Conservation (phyloP, 2,797 vertebrate genomes). For the Silurus aristotelis region DNA sequence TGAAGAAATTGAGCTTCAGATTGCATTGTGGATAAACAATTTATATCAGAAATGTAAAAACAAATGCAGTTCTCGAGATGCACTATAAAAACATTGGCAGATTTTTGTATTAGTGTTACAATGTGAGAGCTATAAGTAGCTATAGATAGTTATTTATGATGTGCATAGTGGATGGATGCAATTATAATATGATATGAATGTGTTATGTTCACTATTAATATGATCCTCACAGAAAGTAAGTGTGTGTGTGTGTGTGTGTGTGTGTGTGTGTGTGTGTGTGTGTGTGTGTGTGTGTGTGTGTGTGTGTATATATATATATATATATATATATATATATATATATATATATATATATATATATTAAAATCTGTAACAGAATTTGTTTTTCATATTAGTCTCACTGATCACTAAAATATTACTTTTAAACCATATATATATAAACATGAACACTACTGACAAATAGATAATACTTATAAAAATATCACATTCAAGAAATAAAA, state of each 20-base stretch:
- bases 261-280: too few relatives aligned
- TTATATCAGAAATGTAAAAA: background rate
- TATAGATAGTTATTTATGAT: background rate
- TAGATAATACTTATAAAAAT: background rate
- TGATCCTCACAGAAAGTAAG: slow-evolving; percentile 4
- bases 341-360: background rate
- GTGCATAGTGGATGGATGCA: background rate
- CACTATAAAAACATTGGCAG: background rate
- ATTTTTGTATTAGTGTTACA: background rate
- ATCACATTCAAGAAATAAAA: background rate
- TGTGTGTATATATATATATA: too few relatives aligned
- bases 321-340: background rate
- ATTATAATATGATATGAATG: background rate
- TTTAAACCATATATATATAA: slow-evolving; percentile 2
- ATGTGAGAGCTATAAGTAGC: background rate
- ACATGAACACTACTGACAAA: background rate
- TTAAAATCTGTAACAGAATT: too few relatives aligned
- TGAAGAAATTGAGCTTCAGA: background rate
- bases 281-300: too few relatives aligned
- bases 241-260: too few relatives aligned
- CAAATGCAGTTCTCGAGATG: background rate
- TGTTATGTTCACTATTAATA: background rate
- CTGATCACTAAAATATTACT: background rate
- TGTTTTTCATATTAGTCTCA: background rate
- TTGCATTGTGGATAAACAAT: background rate